A percentile compares a stretch with the other conserved stretches of the same genome.
Evolutionary conservation across 35 echinoderm and acorn worm species (phyloP).

Genomic region (Amphiura filiformis): DNA sequence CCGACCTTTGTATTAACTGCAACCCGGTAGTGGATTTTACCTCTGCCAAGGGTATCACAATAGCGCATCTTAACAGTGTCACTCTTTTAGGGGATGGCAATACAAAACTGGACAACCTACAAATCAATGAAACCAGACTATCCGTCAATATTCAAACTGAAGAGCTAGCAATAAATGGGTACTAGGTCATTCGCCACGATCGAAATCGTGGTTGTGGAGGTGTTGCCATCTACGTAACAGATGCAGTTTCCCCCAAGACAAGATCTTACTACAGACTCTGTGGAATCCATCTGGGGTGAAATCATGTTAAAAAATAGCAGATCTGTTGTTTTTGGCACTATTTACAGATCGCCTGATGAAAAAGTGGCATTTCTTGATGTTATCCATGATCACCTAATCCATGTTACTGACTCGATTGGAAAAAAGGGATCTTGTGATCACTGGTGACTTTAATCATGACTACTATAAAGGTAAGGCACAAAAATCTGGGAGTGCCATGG

Average conservation of each 20-base stretch:
- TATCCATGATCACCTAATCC: background rate
- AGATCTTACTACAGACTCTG: no score
- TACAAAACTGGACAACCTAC: no score
- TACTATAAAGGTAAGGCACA: constrained; percentile 3
- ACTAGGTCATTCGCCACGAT: background rate
- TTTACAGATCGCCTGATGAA: background rate
- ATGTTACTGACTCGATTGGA: background rate
- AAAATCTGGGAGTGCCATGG: background rate
- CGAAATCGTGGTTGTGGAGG: background rate
- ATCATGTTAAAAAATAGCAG: no score
- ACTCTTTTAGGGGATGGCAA: no score
- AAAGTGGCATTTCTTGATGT: background rate
- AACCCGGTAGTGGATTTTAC: no score
- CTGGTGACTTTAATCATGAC: constrained; percentile 2
- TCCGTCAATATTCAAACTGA: background rate
- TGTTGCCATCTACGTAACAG: background rate
- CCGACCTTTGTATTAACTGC: no score
- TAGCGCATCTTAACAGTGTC: no score
- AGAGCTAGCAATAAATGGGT: background rate
- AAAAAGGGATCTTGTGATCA: background rate
- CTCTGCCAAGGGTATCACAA: no score
- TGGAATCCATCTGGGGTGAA: no score
- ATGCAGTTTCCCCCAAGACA: no score
- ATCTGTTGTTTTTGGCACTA: constrained; percentile 13
- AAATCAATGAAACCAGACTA: constrained; percentile 13